Percentiles rank a stretch among this genome's conserved stretches.
These are phyloP conservation scores for Misgurnus mizolepis DNA, from an alignment of 2,113 vertebrate species.

Conservation along the genomic window DNA sequence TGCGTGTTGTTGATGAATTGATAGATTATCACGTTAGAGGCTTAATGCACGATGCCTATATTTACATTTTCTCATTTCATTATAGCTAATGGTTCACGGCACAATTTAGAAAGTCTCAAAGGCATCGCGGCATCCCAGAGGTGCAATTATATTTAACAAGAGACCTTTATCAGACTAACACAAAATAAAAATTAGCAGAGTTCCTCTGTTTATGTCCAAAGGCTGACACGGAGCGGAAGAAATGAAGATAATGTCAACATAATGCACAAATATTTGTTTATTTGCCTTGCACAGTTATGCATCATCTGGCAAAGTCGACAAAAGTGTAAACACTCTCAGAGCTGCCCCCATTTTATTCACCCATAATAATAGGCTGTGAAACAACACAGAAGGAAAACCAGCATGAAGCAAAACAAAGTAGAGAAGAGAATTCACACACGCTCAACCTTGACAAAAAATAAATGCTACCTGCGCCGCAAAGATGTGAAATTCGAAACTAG, in stretches of 20 bases:
- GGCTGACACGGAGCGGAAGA: constrained; percentile 22
- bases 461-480: background rate
- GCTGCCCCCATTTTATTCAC: constrained; percentile 12
- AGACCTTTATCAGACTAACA: constrained; percentile 33
- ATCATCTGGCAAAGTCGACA: constrained; percentile 36
- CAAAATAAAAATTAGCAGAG: constrained; percentile 14
- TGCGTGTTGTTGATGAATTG: background rate
- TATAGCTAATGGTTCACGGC: constrained; percentile 20
- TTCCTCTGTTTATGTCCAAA: constrained; percentile 27
- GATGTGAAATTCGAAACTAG: background rate
- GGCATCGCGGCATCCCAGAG: constrained; percentile 16
- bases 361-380: background rate
- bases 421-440: constrained; percentile 16
- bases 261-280: constrained; percentile 31
- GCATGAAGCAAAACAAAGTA: background rate
- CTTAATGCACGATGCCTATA: background rate
- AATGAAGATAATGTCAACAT: constrained; percentile 33
- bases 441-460: constrained; percentile 22
- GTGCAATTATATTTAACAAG: constrained; percentile 28
- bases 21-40: background rate
- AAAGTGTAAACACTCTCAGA: constrained; percentile 35
- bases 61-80: constrained; percentile 22
- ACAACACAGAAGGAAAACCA: constrained; percentile 14
- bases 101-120: background rate
- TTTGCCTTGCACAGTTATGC: constrained; percentile 10